Base-by-base conservation (phyloP, 2,113 vertebrate genomes). In the Dendrocopos noguchii region DNA sequence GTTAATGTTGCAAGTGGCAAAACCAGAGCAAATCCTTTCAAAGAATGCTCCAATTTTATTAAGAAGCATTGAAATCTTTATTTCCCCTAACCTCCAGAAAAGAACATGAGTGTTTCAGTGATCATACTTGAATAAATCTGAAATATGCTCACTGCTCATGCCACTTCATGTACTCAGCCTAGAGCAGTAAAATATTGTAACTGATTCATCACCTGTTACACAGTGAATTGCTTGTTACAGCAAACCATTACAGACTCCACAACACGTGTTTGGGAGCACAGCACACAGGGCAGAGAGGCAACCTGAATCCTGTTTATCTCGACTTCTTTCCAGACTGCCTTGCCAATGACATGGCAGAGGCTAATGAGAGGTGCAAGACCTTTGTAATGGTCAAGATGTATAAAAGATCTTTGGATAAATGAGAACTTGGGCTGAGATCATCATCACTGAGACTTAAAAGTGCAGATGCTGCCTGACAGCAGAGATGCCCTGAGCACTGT, bases 401-500 rank as follows among this genome's bases (percentile, higher is more conserved):
- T 33, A 53, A 80, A 76, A 67, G 14, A 56, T 34, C 21, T 78
- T 29, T 28, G 8, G 4, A 12, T 24, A 65, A 80, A 75, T 53
- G 44, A 68, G 29, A 76, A 56, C 10, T 63, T 5, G 3, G 34
- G 19, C 15, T 86, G 85, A 88, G 53, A 65, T 86, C 44, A 53
- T 36, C 7, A 44, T 34, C 22, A 19, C 4, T 33, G 42, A 74
- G 31, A n/a, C 31, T 83, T 80, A 34, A 78, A 75, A 22, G 33
- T 36, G 21, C 15, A 88, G 57, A 60, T n/a, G 68, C 82, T 53
- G 25, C 18, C 44, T 61, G 34, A 36, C 12, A 50, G 42, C 8
- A 9, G 33, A 74, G 24, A 34, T 0, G 1, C 15, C 44, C 12
- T 0, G 2, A 57, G 52, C 22, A 31, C 39, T n/a, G 13, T 0